These are phyloP conservation scores for Ruditapes philippinarum DNA, from an alignment of 1,140 invertebrate genomes.

Conservation along the genomic window DNA sequence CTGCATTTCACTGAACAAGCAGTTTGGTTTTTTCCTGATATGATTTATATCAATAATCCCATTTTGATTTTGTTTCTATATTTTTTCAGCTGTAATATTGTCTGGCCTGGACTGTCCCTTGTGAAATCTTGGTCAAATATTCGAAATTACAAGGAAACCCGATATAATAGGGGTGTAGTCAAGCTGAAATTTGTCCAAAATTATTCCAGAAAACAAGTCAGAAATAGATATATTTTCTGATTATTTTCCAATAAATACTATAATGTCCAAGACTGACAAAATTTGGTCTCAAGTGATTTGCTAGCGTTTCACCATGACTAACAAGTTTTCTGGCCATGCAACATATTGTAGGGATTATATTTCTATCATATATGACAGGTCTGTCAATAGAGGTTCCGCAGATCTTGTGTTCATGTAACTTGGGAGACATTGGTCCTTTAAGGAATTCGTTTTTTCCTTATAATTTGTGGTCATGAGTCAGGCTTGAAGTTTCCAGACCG, in stretches of 20 bases:
- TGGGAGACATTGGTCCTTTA: not conserved
- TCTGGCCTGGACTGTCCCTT: no score
- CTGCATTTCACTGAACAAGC: no score
- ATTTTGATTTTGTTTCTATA: no score
- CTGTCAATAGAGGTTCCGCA: not conserved
- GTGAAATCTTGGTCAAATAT: no score
- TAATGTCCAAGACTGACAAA: not conserved
- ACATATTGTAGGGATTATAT: conserved; percentile 5
- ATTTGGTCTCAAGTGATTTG: not conserved
- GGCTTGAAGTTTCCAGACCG: no score
- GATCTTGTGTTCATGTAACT: not conserved
- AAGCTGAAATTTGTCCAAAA: not conserved
- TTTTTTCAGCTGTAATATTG: no score
- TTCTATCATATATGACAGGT: conserved; percentile 18
- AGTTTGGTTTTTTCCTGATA: no score
- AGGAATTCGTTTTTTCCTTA: not conserved
- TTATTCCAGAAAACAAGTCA: not conserved
- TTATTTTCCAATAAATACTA: not conserved
- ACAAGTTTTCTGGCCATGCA: not conserved
- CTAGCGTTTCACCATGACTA: not conserved
- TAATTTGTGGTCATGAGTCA: not conserved
- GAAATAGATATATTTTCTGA: not conserved
- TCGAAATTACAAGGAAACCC: not conserved
- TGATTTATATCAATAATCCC: no score
- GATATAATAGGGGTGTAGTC: not conserved